Percentiles rank a stretch among this genome's conserved stretches.
These are phyloP conservation scores for Notechis scutatus DNA, from an alignment of 2,113 vertebrate species.

Conservation along the genomic window DNA sequence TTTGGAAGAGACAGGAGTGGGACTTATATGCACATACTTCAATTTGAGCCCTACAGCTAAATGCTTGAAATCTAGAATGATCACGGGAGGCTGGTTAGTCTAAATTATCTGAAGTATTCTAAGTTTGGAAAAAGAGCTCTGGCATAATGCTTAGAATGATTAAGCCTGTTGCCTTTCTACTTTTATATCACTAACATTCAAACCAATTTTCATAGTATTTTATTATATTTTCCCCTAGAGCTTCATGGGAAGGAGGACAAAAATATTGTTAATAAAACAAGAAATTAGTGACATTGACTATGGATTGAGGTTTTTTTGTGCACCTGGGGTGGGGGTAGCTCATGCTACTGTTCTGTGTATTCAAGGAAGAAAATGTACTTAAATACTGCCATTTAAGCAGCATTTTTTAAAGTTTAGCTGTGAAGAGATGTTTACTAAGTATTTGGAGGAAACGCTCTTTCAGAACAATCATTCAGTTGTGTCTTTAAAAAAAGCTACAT, in stretches of 20 bases:
- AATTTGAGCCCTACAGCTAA: neutral
- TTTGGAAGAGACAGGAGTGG: neutral
- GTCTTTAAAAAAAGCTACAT: neutral
- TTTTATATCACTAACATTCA: neutral
- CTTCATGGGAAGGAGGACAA: neutral
- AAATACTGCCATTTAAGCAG: neutral
- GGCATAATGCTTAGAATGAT: neutral
- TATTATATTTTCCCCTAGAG: neutral
- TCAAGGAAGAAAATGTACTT: slow-evolving; percentile 4
- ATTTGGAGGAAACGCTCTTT: slow-evolving; percentile 33
- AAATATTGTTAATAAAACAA: slow-evolving; percentile 32
- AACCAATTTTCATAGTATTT: neutral
- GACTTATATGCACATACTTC: neutral
- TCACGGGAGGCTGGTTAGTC: neutral
- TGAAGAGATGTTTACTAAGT: slow-evolving; percentile 6
- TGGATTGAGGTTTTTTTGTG: neutral
- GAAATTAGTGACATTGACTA: slow-evolving; percentile 8
- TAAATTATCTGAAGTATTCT: neutral
- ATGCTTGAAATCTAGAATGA: neutral
- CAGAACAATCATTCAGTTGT: slow-evolving; percentile 9
- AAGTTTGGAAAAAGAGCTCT: neutral
- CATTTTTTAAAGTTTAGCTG: slow-evolving; percentile 12
- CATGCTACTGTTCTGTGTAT: neutral
- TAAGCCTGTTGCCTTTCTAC: neutral
- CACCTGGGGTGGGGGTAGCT: neutral